Evolutionary conservation across 2,797 vertebrate species (phyloP).

Genomic region (Myotis pilosus): DNA sequence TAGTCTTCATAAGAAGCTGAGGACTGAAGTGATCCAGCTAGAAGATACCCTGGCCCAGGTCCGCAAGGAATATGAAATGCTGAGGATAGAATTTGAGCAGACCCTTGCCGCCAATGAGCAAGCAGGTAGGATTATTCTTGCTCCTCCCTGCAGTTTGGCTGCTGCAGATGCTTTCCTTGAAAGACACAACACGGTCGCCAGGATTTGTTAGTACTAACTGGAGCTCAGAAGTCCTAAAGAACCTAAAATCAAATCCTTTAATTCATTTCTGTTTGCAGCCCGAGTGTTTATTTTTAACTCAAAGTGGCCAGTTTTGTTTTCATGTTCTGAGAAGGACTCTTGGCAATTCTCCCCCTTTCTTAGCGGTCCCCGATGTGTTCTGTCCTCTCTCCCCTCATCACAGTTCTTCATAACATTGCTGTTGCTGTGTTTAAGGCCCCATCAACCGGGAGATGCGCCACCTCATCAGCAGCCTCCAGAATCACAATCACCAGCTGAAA

Average conservation of each 20-base stretch:
- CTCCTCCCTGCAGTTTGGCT: not conserved
- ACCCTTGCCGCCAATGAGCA: constrained; percentile 98
- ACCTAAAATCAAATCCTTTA: not conserved
- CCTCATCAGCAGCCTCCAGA: constrained; percentile 97
- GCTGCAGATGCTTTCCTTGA: not conserved
- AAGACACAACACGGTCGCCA: not conserved
- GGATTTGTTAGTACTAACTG: not conserved
- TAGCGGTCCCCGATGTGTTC: not conserved
- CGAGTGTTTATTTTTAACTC: not conserved
- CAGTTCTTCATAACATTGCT: not conserved
- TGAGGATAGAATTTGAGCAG: constrained; percentile 98
- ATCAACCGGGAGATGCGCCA: constrained; percentile 99
- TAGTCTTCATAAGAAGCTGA: constrained; percentile 95
- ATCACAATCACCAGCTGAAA: constrained; percentile 98
- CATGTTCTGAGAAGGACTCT: not conserved
- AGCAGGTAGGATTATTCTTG: constrained; percentile 87
- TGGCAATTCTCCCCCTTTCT: not conserved
- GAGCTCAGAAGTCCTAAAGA: not conserved
- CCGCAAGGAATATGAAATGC: constrained; percentile 98
- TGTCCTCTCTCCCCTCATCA: not conserved
- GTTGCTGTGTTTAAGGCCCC: constrained; percentile 86
- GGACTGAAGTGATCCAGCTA: constrained; percentile 97
- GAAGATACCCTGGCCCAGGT: constrained; percentile 98
- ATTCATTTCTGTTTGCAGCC: not conserved
- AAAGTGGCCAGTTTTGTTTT: constrained; percentile 26